Evolutionary conservation across 2,797 vertebrate species (phyloP), one percentile per base, ranked within the genome.

Genomic region (Falco novaeseelandiae): DNA sequence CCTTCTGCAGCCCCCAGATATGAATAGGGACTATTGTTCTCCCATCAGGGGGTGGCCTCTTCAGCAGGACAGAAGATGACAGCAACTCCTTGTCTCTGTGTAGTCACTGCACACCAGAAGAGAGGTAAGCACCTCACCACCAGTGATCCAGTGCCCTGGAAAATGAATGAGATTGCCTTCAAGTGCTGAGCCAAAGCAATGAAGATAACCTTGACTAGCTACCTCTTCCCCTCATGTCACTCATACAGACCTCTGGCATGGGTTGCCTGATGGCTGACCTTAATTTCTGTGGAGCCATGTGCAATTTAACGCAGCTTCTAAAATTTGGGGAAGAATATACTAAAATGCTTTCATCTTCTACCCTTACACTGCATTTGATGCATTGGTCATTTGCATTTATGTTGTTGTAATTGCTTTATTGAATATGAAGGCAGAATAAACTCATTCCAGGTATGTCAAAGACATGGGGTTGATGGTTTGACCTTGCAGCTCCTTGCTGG

Each of bases 361-460:
- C 27, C 8, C 19, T 48, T 65, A n/a, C 6, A 13, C 32, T 74
- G 32, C 4, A 5, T 54, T 32, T 62, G 73, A 79, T 87, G 38
- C 51, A 69, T 5, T 76, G 72, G 54, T 83, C 73, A 79, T 94
- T 90, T 91, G 42, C 55, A 90, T 93, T 94, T 94, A 76, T 70
- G 58, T 8, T 79, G 57, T 34, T 82, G 73, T 93, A 93, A 94
- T 93, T 91, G 42, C 54, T 91, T 96, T 94, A 96, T 82, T 86
- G 91, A 88, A 83, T 91, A 84, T 66, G n/a, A 80, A 90, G 54
- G 62, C 42, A 85, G 69, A 95, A 95, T 69, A 59, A 57, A 62
- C 73, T 90, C 44, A 48, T 79, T 95, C 67, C 58, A 79, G 55
- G 63, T 93, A 88, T 82, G 49, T 32, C 7, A 30, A 95, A 97